Evolutionary conservation across 2,888 invertebrate genomes (phyloP), one percentile per base, ranked within the genome.

Genomic region (Blera fallax): DNA sequence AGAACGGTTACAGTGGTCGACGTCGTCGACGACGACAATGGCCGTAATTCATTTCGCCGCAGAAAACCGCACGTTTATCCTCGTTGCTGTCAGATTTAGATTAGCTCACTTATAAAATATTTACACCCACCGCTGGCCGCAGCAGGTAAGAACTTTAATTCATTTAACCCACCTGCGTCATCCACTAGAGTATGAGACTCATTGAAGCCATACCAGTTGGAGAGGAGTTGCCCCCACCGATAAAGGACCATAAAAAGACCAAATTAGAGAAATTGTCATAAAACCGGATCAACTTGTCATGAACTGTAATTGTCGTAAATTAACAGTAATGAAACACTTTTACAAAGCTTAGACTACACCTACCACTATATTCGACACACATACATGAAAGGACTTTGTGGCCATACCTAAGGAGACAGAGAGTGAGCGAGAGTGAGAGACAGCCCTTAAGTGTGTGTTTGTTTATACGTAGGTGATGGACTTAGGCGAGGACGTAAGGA

Each of bases 241-340:
- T 74, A 79, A 80, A 74, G 76, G 70, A 81, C 85, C 76, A 81
- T 85, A 87, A 82, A 87, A 84, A 87, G 74, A 79, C 81, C 81
- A 87, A 87, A 87, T 87, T 87, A 87, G 87, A 76, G 78, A 70
- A 87, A 87, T 87, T 84, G 87, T 87, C 87, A 87, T 87, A 87
- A 87, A 87, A 87, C 74, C 87, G 87, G 87, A 87, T 87, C 87
- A 87, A 87, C 84, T 87, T 87, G 87, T 87, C 87, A 87, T 85
- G 87, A 87, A 87, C 81, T 78, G 87, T 87, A 87, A 87, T 87
- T 87, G 87, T 87, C 87, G 87, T 87, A 87, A 87, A 87, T 87
- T 87, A 87, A 87, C 83, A 87, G 74, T 77, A 83, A 82, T 78
- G 82, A 87, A 85, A 81, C 85, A 81, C 81, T 81, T 77, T 80